A percentile compares a stretch with the other conserved stretches of the same genome.
These are phyloP conservation scores for Eulimnadia texana DNA, from an alignment of 1,140 invertebrate genomes.

Conservation along the genomic window DNA sequence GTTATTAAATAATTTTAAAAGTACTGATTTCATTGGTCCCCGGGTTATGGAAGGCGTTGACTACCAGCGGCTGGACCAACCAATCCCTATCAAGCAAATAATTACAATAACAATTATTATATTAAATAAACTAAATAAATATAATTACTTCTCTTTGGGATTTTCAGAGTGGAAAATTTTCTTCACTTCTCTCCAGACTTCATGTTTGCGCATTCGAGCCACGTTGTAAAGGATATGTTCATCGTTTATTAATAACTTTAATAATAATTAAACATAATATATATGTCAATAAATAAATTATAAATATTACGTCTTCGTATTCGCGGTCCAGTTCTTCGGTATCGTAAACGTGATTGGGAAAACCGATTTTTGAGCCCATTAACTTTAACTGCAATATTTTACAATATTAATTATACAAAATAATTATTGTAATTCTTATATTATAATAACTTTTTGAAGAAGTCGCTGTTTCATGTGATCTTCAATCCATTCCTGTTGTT, in stretches of 20 bases:
- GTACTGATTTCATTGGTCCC: slow-evolving; percentile 37
- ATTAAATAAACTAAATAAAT: neutral
- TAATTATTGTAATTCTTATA: no score
- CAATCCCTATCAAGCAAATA: slow-evolving; percentile 33
- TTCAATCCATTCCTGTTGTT: slow-evolving; percentile 39
- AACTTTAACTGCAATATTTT: slow-evolving; percentile 26
- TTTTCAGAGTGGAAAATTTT: slow-evolving; percentile 32
- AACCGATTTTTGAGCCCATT: slow-evolving; percentile 35
- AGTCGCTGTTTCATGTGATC: slow-evolving; percentile 34
- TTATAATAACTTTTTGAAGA: slow-evolving; percentile 34
- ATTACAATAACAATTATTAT: neutral
- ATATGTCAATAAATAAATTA: neutral
- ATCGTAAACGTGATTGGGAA: slow-evolving; percentile 38
- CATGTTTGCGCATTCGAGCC: slow-evolving; percentile 30
- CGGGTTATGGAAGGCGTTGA: slow-evolving; percentile 39
- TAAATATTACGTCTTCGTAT: slow-evolving; percentile 31
- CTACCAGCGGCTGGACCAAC: slow-evolving; percentile 34
- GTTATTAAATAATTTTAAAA: slow-evolving; percentile 9
- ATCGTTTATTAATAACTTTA: slow-evolving; percentile 33
- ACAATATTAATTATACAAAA: no score
- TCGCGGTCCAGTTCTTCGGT: slow-evolving; percentile 33
- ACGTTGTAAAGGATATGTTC: slow-evolving; percentile 36
- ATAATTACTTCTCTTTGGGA: slow-evolving; percentile 34
- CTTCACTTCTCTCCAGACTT: slow-evolving; percentile 33
- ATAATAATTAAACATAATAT: slow-evolving; percentile 18